Percentiles rank a stretch among this genome's conserved stretches.
Evolutionary conservation across 2,797 vertebrate genomes (phyloP).

Genomic region (Myoxocephalus aenaeus): DNA sequence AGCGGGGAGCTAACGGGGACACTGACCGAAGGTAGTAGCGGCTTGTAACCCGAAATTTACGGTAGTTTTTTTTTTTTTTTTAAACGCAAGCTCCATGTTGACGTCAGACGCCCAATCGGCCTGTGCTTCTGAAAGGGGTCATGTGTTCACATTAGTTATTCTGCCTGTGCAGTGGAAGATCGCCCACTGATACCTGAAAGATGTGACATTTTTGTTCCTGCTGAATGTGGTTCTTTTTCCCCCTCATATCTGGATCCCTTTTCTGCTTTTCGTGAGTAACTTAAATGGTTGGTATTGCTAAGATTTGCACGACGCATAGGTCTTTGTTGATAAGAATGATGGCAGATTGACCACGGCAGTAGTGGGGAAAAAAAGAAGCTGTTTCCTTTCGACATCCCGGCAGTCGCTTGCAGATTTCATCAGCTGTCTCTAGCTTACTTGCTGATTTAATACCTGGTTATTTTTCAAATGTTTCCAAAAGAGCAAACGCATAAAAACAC

Average conservation of each 20-base stretch:
- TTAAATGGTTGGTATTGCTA: too few species aligned
- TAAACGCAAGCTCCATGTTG: background rate
- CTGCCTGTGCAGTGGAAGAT: slow-evolving; percentile 5
- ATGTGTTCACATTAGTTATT: slow-evolving; percentile 11
- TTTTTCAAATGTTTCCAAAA: background rate
- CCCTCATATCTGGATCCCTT: slow-evolving; percentile 1
- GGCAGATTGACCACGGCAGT: background rate
- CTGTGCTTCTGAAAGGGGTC: background rate
- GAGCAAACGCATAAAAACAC: background rate
- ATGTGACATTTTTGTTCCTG: slow-evolving; percentile 2
- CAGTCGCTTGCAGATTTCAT: background rate
- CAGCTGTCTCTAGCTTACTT: background rate
- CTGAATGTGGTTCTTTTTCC: background rate
- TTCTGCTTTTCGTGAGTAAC: background rate
- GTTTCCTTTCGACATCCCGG: background rate
- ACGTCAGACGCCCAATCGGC: background rate
- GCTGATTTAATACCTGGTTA: background rate
- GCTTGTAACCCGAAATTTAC: too few species aligned
- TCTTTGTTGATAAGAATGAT: background rate
- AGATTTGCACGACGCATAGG: background rate
- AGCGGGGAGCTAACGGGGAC: too few species aligned
- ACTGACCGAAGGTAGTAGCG: too few species aligned
- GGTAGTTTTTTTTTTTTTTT: too few species aligned
- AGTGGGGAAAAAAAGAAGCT: background rate
- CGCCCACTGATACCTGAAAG: slow-evolving; percentile 3